Evolutionary conservation across 2,797 vertebrate species (phyloP), one percentile per base, ranked within the genome.

Genomic region (Enteromius treurensis): DNA sequence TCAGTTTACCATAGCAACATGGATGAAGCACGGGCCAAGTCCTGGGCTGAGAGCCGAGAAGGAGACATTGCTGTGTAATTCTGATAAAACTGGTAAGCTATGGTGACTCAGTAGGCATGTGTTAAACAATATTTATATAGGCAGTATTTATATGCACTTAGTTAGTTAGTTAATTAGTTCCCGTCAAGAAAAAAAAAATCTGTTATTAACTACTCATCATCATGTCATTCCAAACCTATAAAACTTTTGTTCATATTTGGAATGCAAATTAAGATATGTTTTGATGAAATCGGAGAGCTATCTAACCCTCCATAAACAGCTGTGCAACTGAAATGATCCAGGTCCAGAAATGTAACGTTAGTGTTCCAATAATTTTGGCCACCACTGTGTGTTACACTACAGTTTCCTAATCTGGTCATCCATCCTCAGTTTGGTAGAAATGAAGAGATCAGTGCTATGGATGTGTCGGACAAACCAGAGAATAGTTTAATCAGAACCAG

Each of bases 21-120:
- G 98, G 98, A 99, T 99, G 97, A 97, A 96, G 84, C 97, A 99
- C 0, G 96, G 97, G 8, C 97, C 97, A 69, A 98, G 97, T 90
- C 96, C 96, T 0, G 97, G 96, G 3, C 89, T 97, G 86, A 94
- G 97, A 90, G 96, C 96, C 0, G 97, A 99, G 90, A 99, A 99
- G 87, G 98, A 99, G 91, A 98, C 98, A 10, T 95, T 99, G 85
- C 95, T 99, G 84, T 99, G 98, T 88, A 98, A 97, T 92, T 99
- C 98, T 6, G 98, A 99, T 88, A 99, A 98, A 90, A 99, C 97
- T 0, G 98, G 98, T 98, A 90, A 91, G 89, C 29, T 55, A 74
- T 21, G 55, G 51, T 23, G 49, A 29, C 42, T 26, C 4, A 60
- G 9, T 40, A 58, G 34, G 21, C 17, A 34, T 73, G 26, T 19